These are phyloP conservation scores for Ispidina picta DNA, from an alignment of 2,797 vertebrate genomes.

Conservation along the genomic window DNA sequence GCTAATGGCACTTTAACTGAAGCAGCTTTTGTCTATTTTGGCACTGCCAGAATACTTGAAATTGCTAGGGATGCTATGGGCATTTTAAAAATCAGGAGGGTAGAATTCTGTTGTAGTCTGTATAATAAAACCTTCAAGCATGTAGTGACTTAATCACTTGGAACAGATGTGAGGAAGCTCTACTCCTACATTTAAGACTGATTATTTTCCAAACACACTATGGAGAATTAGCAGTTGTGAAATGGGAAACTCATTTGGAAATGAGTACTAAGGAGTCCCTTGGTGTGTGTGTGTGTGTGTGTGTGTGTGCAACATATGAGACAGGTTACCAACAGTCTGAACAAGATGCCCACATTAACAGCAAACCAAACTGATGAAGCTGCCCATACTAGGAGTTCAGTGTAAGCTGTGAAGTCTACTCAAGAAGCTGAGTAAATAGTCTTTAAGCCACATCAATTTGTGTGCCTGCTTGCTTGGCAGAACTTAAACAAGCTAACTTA, in stretches of 20 bases:
- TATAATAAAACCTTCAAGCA: background rate
- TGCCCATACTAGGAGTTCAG: background rate
- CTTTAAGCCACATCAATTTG: background rate
- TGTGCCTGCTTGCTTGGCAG: background rate
- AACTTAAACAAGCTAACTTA: background rate
- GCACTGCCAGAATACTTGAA: background rate
- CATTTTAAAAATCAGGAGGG: background rate
- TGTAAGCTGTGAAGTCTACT: background rate
- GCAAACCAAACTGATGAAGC: background rate
- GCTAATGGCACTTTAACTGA: background rate
- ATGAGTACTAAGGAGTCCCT: background rate
- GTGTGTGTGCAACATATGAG: background rate
- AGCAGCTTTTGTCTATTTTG: background rate
- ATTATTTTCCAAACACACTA: background rate
- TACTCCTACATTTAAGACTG: background rate
- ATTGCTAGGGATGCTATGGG: background rate
- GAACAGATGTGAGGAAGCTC: background rate
- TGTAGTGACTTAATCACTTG: background rate
- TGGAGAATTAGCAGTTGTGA: background rate
- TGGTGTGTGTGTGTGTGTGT: background rate
- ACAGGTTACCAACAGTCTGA: background rate
- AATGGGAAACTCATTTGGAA: background rate
- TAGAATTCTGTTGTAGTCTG: background rate
- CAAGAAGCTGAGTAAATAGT: background rate
- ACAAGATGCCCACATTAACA: background rate